Evolutionary conservation across 2,888 invertebrate genomes (phyloP).

Genomic region (Dynastes hyllus): DNA sequence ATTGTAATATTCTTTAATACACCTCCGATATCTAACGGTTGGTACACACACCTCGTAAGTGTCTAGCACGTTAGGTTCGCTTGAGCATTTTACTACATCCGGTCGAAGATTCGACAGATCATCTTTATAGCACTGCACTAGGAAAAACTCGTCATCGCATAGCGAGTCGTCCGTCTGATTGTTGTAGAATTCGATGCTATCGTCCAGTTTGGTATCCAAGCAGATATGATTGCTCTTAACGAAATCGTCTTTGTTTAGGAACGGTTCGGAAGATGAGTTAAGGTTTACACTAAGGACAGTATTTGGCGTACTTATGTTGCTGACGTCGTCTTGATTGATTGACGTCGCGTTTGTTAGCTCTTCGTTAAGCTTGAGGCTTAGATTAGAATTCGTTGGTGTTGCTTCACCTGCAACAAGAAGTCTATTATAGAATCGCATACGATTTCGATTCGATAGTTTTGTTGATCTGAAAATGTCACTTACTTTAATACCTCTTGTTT

Average conservation of each 20-base stretch:
- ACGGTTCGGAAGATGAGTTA: constrained; percentile 60
- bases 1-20: constrained; percentile 77
- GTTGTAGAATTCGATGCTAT: constrained; percentile 53
- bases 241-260: constrained; percentile 57
- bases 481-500: too few relatives aligned
- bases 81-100: constrained; percentile 64
- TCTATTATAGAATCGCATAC: too few relatives aligned
- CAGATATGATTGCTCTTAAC: constrained; percentile 60
- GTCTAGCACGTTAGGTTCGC: constrained; percentile 66
- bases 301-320: constrained; percentile 23
- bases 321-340: constrained; percentile 6
- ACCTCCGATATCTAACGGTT: constrained; percentile 61
- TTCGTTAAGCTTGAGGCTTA: constrained; percentile 35
- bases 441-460: too few relatives aligned
- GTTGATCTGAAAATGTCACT: too few relatives aligned
- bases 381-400: constrained; percentile 65
- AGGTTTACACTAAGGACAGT: constrained; percentile 20
- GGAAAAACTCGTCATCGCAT: constrained; percentile 68
- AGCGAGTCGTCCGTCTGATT: constrained; percentile 63
- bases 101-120: constrained; percentile 51
- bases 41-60: constrained; percentile 50
- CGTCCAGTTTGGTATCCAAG: constrained; percentile 63
- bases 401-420: constrained; percentile 29
- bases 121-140: constrained; percentile 66
- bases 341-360: too few relatives aligned